Base-by-base conservation (phyloP, 2,797 vertebrate species). In the Denticeps clupeoides region DNA sequence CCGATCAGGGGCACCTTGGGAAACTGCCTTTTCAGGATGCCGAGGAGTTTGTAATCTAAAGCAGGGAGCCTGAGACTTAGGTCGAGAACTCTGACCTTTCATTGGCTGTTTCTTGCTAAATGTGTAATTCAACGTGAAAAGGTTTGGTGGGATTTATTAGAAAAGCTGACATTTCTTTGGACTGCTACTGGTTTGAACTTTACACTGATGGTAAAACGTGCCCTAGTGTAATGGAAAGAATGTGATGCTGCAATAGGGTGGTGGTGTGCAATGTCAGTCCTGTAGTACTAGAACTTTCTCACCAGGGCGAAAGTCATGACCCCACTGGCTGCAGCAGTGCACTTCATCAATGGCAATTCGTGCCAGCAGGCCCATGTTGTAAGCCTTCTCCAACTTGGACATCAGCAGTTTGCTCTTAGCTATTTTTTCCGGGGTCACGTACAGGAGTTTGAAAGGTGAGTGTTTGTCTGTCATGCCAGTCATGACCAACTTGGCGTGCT, bases 281-380 rank as follows among this genome's bases (percentile, higher is more conserved):
- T 28, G 13, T 19, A 27, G 3, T 28, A 9, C 1, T 7, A 45
- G 3, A 16, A 22, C 1, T 6, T 10, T 45, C 62, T 67, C 72
- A 97, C 94, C 93, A 16, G 91, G 91, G 65, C 95, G 87, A 80
- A 99, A 99, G 65, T 99, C 95, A 0, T 99, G 93, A 2, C 95
- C 95, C 95, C 95, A 99, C 23, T 99, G 95, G 62, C 95, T 99
- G 62, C 95, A 99, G 70, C 95, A 99, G 41, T 99, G 95, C 47
- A 98, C 93, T 66, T 99, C 95, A 10, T 99, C 95, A 35, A 99
- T 87, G 1, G 94, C 91, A 0, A 97, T 80, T 1, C 77, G 87
- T 21, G 81, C 74, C 16, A 99, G 78, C 15, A 82, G 67, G 7
- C 78, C 75, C 0, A 84, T 74, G 3, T 90, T 86, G 27, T 96